These are phyloP conservation scores for Nerophis lumbriciformis DNA, from an alignment of 2,113 vertebrate species.

Conservation along the genomic window DNA sequence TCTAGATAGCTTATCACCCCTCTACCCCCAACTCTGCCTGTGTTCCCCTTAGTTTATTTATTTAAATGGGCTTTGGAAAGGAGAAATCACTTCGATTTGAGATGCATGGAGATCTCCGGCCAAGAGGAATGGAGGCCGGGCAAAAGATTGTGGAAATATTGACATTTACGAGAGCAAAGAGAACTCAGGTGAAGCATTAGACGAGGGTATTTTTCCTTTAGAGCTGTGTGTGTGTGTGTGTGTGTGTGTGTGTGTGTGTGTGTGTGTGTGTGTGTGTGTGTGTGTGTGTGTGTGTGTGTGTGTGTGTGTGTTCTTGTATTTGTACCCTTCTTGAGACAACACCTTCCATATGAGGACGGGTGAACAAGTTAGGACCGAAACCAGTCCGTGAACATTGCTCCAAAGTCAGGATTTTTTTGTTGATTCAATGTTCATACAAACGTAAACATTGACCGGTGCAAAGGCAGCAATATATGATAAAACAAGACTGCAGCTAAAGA, in stretches of 20 bases:
- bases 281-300: constrained; percentile 31
- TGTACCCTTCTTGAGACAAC: too few species aligned
- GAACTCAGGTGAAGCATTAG: constrained; percentile 53
- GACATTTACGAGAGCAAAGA: constrained; percentile 63
- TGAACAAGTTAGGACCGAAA: too few species aligned
- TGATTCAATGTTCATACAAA: too few species aligned
- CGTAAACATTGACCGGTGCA: too few species aligned
- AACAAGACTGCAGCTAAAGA: too few species aligned
- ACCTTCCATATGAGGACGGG: too few species aligned
- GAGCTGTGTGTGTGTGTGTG: constrained; percentile 2
- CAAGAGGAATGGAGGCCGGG: constrained; percentile 32
- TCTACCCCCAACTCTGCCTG: constrained; percentile 26
- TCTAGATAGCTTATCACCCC: constrained; percentile 58
- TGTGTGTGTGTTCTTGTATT: constrained; percentile 7
- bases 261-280: constrained; percentile 31
- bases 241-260: constrained; percentile 30
- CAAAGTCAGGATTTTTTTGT: neutral
- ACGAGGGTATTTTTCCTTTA: constrained; percentile 33
- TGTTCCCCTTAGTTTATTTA: constrained; percentile 9
- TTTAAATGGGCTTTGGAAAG: constrained; percentile 44
- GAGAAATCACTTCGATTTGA: constrained; percentile 50
- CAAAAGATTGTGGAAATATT: constrained; percentile 69
- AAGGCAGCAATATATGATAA: too few species aligned
- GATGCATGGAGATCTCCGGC: constrained; percentile 41
- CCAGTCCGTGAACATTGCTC: too few species aligned